Percentiles rank a stretch among this genome's conserved stretches.
These are phyloP conservation scores for Diarsia brunnea DNA, from an alignment of 2,888 invertebrate genomes.

Conservation along the genomic window DNA sequence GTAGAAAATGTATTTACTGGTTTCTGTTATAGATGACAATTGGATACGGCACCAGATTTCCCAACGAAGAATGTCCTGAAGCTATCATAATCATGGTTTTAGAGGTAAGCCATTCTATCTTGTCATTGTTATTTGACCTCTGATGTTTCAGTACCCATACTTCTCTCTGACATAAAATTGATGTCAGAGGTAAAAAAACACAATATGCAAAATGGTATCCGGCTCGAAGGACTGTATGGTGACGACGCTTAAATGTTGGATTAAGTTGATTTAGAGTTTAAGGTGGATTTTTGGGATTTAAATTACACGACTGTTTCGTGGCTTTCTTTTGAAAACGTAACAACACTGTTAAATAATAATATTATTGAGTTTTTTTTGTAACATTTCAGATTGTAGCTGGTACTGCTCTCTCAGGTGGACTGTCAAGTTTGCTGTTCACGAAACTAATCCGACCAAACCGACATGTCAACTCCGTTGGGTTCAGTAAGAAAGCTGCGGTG, in stretches of 20 bases:
- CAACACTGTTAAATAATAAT: too few relatives aligned
- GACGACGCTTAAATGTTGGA: too few relatives aligned
- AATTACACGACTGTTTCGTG: too few relatives aligned
- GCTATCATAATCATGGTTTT: slow-evolving; percentile 95
- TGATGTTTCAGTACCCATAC: too few relatives aligned
- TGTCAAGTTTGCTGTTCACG: slow-evolving; percentile 93
- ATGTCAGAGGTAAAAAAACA: too few relatives aligned
- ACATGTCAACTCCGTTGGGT: slow-evolving; percentile 94
- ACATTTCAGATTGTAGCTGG: slow-evolving; percentile 85
- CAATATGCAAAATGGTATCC: too few relatives aligned
- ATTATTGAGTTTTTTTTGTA: too few relatives aligned
- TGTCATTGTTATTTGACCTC: not conserved
- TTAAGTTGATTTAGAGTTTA: too few relatives aligned
- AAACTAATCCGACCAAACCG: slow-evolving; percentile 95
- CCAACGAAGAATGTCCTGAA: slow-evolving; percentile 96
- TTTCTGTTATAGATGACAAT: slow-evolving; percentile 91
- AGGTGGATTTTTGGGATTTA: too few relatives aligned
- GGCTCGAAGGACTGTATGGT: too few relatives aligned
- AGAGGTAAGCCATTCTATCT: slow-evolving; percentile 90
- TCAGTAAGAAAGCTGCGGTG: slow-evolving; percentile 94
- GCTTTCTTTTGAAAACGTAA: too few relatives aligned
- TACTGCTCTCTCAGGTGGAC: slow-evolving; percentile 88
- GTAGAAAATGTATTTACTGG: not conserved
- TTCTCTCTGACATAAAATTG: too few relatives aligned
- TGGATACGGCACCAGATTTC: slow-evolving; percentile 95